Conservation (phyloP, 2,113 vertebrate genomes). For the Lepidothrix coronata region DNA sequence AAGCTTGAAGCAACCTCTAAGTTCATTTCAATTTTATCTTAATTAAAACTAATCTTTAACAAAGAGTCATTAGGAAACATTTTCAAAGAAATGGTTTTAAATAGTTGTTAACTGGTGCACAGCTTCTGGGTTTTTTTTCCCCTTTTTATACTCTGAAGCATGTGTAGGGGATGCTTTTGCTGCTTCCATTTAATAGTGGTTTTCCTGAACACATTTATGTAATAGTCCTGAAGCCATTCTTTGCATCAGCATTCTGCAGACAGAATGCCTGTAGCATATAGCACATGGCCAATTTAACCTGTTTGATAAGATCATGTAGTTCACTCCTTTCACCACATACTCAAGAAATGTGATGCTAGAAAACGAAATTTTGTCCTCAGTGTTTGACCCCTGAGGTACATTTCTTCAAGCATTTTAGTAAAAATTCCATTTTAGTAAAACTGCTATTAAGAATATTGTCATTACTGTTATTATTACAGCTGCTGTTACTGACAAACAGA, state of each 20-base stretch:
- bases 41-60: not conserved
- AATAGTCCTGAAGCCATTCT: not conserved
- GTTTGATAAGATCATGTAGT: not conserved
- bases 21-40: not conserved
- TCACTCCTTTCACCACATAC: not conserved
- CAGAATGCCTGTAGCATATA: not conserved
- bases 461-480: not conserved
- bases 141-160: not conserved
- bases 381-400: not conserved
- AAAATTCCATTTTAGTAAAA: not conserved
- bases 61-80: not conserved
- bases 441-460: not conserved
- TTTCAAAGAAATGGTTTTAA: not conserved
- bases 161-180: not conserved
- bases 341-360: not conserved
- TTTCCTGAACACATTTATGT: not conserved
- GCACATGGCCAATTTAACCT: not conserved
- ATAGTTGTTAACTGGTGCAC: not conserved
- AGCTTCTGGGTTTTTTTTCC: not conserved
- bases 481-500: not conserved
- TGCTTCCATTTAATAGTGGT: not conserved
- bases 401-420: not conserved
- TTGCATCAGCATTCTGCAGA: not conserved
- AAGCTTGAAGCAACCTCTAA: not conserved
- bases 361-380: not conserved